phyloP scores from a whole-genome alignment of 1,140 invertebrate genomes.

The Caenorhabditis inopinata region DNA sequence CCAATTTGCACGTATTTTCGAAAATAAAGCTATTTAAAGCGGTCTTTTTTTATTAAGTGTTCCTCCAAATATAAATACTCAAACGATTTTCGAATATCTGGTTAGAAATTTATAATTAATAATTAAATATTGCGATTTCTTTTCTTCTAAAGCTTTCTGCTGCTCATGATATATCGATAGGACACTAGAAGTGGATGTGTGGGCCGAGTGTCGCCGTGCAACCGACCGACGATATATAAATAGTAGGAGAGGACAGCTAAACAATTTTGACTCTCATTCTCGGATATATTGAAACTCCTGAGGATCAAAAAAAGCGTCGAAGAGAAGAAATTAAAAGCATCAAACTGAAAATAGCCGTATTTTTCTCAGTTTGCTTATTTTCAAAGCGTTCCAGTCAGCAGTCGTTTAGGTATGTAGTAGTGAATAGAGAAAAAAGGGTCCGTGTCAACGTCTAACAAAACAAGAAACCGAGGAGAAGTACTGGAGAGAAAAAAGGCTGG shows the following conservation, averaged over 20 bases:
- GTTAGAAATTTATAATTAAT: no score
- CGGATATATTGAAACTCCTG: neutral
- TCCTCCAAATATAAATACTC: no score
- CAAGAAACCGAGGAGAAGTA: neutral
- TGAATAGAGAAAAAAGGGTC: no score
- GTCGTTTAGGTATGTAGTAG: neutral
- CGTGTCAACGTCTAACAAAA: neutral
- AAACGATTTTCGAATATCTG: no score
- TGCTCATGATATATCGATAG: neutral
- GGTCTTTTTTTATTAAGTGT: no score
- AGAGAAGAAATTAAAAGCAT: slow-evolving; percentile 4
- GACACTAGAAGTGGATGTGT: neutral
- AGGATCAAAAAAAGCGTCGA: neutral
- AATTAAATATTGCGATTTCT: no score
- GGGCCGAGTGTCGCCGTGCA: neutral
- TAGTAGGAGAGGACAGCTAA: slow-evolving; percentile 8
- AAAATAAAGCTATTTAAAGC: no score
- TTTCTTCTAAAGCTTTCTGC: neutral
- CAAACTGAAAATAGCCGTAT: slow-evolving; percentile 20
- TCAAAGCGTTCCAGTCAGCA: neutral
- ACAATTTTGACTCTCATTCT: slow-evolving; percentile 11
- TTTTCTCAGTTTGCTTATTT: neutral
- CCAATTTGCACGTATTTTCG: no score
- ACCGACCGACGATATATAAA: neutral
- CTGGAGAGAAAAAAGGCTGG: neutral